Evolutionary conservation across 2,888 invertebrate species (phyloP).

Genomic region (Agrotis clavis): DNA sequence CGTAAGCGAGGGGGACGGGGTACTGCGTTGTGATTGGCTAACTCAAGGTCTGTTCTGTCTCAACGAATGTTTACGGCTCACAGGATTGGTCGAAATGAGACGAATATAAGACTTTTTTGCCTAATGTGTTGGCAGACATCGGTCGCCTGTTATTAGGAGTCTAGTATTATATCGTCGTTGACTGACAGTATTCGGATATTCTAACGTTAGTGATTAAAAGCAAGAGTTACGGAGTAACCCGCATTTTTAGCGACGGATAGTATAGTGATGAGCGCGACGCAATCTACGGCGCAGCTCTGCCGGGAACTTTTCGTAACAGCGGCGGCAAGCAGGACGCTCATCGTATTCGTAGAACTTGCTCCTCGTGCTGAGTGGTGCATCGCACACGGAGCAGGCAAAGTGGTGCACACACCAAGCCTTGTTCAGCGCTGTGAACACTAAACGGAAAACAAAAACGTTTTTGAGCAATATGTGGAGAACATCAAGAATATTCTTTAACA

Average conservation of each 20-base stretch:
- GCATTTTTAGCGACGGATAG: slow-evolving; percentile 87
- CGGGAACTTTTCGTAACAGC: slow-evolving; percentile 99
- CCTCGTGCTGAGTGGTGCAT: slow-evolving; percentile 98
- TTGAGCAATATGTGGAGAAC: slow-evolving; percentile 3
- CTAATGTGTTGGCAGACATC: no score
- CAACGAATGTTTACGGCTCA: no score
- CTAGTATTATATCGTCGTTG: no score
- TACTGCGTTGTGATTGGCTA: no score
- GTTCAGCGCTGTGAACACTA: slow-evolving; percentile 99
- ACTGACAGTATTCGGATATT: background rate
- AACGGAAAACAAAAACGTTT: background rate
- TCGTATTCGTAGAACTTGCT: slow-evolving; percentile 99
- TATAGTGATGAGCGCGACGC: slow-evolving; percentile 96
- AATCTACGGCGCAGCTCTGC: slow-evolving; percentile 97
- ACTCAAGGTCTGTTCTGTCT: no score
- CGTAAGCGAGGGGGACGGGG: no score
- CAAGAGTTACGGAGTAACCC: background rate
- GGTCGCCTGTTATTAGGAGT: no score
- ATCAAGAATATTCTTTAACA: no score
- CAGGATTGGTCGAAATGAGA: no score
- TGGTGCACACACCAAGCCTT: slow-evolving; percentile 99
- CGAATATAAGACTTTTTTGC: no score
- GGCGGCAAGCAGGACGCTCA: slow-evolving; percentile 99
- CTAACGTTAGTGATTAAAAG: background rate
- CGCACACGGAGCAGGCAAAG: slow-evolving; percentile 99